These are phyloP conservation scores for Trichacis sp. DNA, from an alignment of 2,888 invertebrate genomes.

Conservation along the genomic window DNA sequence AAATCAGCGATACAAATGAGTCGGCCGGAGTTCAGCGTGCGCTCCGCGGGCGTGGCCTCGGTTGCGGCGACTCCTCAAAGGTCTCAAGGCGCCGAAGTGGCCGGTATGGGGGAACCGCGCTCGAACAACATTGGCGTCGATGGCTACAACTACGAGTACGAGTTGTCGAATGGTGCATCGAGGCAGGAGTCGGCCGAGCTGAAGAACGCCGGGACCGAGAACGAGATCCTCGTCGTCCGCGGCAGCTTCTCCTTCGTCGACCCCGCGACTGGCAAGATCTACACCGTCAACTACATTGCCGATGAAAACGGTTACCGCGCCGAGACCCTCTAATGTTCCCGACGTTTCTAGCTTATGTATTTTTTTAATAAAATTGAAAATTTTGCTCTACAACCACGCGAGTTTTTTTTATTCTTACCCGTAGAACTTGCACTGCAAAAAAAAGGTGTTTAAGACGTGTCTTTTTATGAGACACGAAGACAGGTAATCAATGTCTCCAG, in stretches of 20 bases:
- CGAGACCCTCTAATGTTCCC: conserved; percentile 29
- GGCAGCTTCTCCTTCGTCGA: conserved; percentile 56
- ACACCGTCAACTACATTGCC: conserved; percentile 52
- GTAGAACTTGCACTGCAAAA: too few relatives aligned
- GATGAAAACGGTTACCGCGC: conserved; percentile 56
- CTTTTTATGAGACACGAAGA: too few relatives aligned
- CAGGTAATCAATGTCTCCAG: too few relatives aligned
- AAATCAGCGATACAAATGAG: too few relatives aligned
- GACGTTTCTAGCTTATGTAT: too few relatives aligned
- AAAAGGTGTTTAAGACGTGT: too few relatives aligned
- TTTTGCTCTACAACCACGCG: too few relatives aligned
- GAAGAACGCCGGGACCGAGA: conserved; percentile 43
- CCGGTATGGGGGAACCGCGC: conserved; percentile 23
- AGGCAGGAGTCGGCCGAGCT: conserved; percentile 51
- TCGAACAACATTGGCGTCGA: conserved; percentile 40
- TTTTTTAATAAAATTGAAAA: too few relatives aligned
- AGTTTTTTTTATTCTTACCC: too few relatives aligned
- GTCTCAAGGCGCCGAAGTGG: background rate
- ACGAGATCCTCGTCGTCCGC: conserved; percentile 45
- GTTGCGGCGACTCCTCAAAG: conserved; percentile 38
- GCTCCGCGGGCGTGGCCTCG: too few relatives aligned
- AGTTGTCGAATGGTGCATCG: conserved; percentile 40
- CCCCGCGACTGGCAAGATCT: conserved; percentile 45
- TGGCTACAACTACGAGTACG: conserved; percentile 37
- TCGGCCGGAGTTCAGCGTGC: too few relatives aligned